Evolutionary conservation across 1,140 invertebrate species (phyloP).

Genomic region (Ceratoteleas bidentatus): DNA sequence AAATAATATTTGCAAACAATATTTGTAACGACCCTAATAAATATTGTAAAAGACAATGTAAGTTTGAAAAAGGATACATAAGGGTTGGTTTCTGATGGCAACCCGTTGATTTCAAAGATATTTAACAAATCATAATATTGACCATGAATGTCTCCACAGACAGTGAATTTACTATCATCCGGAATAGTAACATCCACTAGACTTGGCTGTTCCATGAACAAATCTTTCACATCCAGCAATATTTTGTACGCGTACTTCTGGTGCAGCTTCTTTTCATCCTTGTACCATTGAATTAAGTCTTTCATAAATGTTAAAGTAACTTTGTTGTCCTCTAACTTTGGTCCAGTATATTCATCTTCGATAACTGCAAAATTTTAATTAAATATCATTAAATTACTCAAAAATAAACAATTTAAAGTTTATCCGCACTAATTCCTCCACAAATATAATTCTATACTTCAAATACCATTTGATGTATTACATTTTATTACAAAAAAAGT

Average conservation of each 20-base stretch:
- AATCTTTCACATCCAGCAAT: slow-evolving; percentile 93
- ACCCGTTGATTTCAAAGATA: slow-evolving; percentile 98
- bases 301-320: slow-evolving; percentile 92
- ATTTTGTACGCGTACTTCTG: slow-evolving; percentile 99
- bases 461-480: too few species aligned
- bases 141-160: slow-evolving; percentile 99
- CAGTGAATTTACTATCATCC: slow-evolving; percentile 96
- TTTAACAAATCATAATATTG: slow-evolving; percentile 99
- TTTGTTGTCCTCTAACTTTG: slow-evolving; percentile 93
- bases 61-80: slow-evolving; percentile 87
- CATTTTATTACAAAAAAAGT: too few species aligned
- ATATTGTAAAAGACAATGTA: too few species aligned
- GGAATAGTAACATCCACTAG: slow-evolving; percentile 94
- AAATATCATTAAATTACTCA: neutral
- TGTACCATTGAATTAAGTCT: slow-evolving; percentile 95
- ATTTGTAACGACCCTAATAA: too few species aligned
- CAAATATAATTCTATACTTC: too few species aligned
- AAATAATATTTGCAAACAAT: too few species aligned
- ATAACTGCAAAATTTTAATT: slow-evolving; percentile 85
- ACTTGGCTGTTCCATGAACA: slow-evolving; percentile 92
- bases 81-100: slow-evolving; percentile 97
- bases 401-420: neutral
- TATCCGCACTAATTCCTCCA: neutral
- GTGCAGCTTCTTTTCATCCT: slow-evolving; percentile 95
- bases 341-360: slow-evolving; percentile 96